Evolutionary conservation across 2,888 invertebrate species (phyloP), one percentile per base, ranked within the genome.

Genomic region (Epirrhoe tristata): DNA sequence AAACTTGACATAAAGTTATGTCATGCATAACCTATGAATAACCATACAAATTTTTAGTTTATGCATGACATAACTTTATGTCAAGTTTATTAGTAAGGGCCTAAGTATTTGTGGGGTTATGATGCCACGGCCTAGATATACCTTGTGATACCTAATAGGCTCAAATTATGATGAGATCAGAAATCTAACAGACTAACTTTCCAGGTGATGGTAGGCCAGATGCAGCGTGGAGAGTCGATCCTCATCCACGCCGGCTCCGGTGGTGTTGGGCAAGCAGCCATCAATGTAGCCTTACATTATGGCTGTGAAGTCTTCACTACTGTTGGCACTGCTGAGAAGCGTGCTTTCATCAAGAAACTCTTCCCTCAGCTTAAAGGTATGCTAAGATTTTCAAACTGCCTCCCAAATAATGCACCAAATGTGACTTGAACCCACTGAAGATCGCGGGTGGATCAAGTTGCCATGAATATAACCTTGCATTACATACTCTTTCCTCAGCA

Each of bases 221-320:
- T 99, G 88, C 95, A 95, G 82, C 94, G 95, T 16, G 98, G 98
- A 0, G 98, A 99, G 79, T 95, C 96, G 0, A 95, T 99, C 12
- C 94, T 99, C 0, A 97, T 99, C 75, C 99, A 99, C 84, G 98
- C 99, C 1, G 99, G 99, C 5, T 97, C 97, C 8, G 99, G 99
- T 2, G 99, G 99, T 68, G 99, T 99, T 0, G 99, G 99, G 0
- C 99, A 99, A 90, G 99, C 99, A 0, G 98, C 99, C 63, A 99
- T 99, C 77, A 95, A 98, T 12, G 97, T 99, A 71, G 98, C 99
- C 0, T 93, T 99, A 0, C 96, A 96, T 80, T 95, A 96, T 88
- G 98, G 98, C 7, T 97, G 99, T 84, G 97, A 96, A 61, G 97
- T 98, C 0, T 98, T 96, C 90, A 99, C 99, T 12, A 99, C 99